Evolutionary conservation across 2,113 vertebrate species (phyloP), one percentile per base, ranked within the genome.

Genomic region (Anolis sagrei): DNA sequence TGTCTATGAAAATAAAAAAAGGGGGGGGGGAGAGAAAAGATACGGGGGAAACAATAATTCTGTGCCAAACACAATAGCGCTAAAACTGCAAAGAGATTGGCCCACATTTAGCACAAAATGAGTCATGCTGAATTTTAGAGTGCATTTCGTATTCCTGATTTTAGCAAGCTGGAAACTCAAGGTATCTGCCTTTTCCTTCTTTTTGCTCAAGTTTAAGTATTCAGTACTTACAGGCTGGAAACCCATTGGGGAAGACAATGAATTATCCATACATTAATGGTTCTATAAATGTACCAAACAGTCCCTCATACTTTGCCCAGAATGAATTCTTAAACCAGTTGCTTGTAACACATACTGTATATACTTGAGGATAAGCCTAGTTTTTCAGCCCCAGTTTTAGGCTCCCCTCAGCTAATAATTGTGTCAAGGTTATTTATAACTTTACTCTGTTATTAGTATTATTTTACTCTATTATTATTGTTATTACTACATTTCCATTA

Each of bases 241-340:
- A 39, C 19, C 23, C 69, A 70, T 44, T 13, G 19, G 21, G 2
- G 27, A 18, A 36, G 23, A 72, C 6, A 49, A 83, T 49, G 36
- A 62, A 11, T 23, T 25, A 32, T 39, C 23, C 32, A 27, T 6
- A 5, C 39, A 27, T 0, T 66, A 79, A 48, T 0, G 18, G 70
- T 85, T 84, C 81, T 86, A 16, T 27, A 79, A 2, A 1, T 1
- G 0, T 0, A 6, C 13, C 25, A 0, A 0, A 72, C 10, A 51
- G 51, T 39, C 87, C 75, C 76, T 9, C 0, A 0, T 23, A 68
- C 34, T 34, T 48, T 39, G 23, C 25, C 32, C 64, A 39, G 34
- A 19, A 48, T 14, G 23, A 9, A 14, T 44, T 49, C 49, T 82
- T 25, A 16, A 68, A 0, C 5, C 34, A 19, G 8, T 3, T 4